Base-by-base conservation (phyloP, 2,888 invertebrate genomes). In the Notodonta ziczac region DNA sequence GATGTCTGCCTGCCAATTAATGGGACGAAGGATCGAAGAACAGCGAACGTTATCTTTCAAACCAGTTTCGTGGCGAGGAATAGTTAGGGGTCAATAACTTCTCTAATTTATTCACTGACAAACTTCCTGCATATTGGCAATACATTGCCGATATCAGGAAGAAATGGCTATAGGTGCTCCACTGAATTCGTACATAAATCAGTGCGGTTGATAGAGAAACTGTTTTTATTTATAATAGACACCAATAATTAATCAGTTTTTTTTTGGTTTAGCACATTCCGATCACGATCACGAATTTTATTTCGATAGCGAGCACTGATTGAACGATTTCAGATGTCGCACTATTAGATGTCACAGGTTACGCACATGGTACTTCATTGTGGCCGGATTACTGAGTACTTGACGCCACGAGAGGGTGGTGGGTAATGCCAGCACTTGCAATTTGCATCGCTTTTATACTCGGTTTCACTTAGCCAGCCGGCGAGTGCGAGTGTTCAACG, bases 401-500 rank as follows among this genome's bases (percentile, higher is more conserved):
- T 78, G 77, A 78, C 89, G 87, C 84, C 82, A 76, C 86, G 86
- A 83, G 83, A 89, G 89, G 89, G 90, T 91, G 81, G 89, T 87
- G 76, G 86, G 83, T 92, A 90, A 89, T 93, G 93, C 89, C 73
- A 79, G 84, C 85, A 84, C 74, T 87, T 83, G 87, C 82, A 86
- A 93, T 91, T 93, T 93, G 90, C 93, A 92, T 93, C 88, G 93
- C 88, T 91, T 93, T 84, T 93, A 93, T 93, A 93, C 89, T 81
- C 87, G 73, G 87, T 93, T 93, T 93, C 93, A 87, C 93, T 88
- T 80, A 85, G 71, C 78, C 66, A 10, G 67, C 64, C 70, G 71
- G 77, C 66, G 81, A 77, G 77, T 86, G 89, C 87, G 88, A 81
- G 86, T 88, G 89, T 83, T 87, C 85, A 83, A 81, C 80, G 80